Base-by-base conservation (phyloP, 2,797 vertebrate species). In the Phoxinus dragarum region DNA sequence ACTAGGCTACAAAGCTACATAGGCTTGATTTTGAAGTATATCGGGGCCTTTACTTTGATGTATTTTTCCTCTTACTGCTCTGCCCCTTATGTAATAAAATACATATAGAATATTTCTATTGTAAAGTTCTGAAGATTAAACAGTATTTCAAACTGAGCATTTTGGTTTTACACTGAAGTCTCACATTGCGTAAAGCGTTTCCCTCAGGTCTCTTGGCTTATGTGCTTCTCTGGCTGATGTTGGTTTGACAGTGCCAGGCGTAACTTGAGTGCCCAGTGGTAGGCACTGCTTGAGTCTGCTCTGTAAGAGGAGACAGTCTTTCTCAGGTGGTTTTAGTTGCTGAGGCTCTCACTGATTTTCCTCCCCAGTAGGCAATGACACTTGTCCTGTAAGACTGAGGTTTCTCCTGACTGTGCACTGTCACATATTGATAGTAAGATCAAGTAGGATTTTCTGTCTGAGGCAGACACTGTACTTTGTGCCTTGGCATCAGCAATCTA, bases 201-300 rank as follows among this genome's bases (percentile, higher is more conserved):
- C 16, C 23, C 44, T 54, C 47, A 78, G 59, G 74, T 79, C 40
- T 79, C 11, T 68, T 77, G 23, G 61, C 31, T 68, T 59, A 40
- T 64, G 76, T 64, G 59, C 59, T 76, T 84, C 64, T 77, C 34
- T 68, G 73, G 42, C 31, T 66, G 47, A 40, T 16, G 49, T 56
- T 85, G 69, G 59, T 64, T 52, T 80, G 40, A 54, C 56, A 74
- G 52, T 74, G 34, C 44, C 23, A 80, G 31, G 56, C 4, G 84
- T 80, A 85, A 85, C 84, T 34, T 64, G 84, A 85, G 84, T 52
- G 68, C 56, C 66, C 68, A 66, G 76, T 73, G 77, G 77, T 49
- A 80, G 84, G 59, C 76, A 80, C 84, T 85, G 84, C 83, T 84
- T 84, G 75, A 78, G 75, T 64, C 75, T 78, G 38, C 4, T 52